These are phyloP conservation scores for Drosophila cardini DNA, from an alignment of 1,140 invertebrate genomes.

Conservation along the genomic window DNA sequence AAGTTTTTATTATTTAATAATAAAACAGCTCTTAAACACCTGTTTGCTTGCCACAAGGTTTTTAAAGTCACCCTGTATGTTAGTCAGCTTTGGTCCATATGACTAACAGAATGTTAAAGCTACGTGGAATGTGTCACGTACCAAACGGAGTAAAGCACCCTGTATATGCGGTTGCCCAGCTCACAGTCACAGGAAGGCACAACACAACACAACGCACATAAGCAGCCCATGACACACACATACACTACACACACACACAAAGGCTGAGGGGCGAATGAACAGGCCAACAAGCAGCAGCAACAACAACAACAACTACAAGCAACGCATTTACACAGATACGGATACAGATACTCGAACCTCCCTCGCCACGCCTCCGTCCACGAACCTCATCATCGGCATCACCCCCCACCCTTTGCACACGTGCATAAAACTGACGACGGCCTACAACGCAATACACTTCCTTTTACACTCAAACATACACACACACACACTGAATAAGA, in stretches of 20 bases:
- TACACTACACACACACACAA: constrained; percentile 55
- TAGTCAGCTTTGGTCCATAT: background rate
- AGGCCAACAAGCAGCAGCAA: constrained; percentile 31
- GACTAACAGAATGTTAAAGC: constrained; percentile 6
- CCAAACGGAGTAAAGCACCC: constrained; percentile 35
- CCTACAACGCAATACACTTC: constrained; percentile 79
- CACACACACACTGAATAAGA: constrained; percentile 34
- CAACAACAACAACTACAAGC: constrained; percentile 55
- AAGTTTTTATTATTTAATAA: too few relatives aligned
- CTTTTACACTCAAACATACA: constrained; percentile 65
- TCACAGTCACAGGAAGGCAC: constrained; percentile 66
- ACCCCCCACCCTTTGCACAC: constrained; percentile 24
- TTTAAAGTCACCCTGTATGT: constrained; percentile 3
- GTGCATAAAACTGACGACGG: constrained; percentile 55
- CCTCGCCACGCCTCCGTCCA: constrained; percentile 20
- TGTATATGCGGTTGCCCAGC: constrained; percentile 44
- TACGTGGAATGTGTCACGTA: constrained; percentile 4
- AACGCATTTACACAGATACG: constrained; percentile 78
- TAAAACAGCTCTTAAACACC: background rate
- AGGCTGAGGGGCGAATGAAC: constrained; percentile 26
- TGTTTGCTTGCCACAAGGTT: background rate
- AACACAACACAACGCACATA: constrained; percentile 61
- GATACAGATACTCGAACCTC: constrained; percentile 75
- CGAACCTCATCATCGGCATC: too few relatives aligned
- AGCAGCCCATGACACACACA: constrained; percentile 52